A percentile compares a stretch with the other conserved stretches of the same genome.
Evolutionary conservation across 1,140 invertebrate species (phyloP).

Genomic region (Globodera ellingtonae): DNA sequence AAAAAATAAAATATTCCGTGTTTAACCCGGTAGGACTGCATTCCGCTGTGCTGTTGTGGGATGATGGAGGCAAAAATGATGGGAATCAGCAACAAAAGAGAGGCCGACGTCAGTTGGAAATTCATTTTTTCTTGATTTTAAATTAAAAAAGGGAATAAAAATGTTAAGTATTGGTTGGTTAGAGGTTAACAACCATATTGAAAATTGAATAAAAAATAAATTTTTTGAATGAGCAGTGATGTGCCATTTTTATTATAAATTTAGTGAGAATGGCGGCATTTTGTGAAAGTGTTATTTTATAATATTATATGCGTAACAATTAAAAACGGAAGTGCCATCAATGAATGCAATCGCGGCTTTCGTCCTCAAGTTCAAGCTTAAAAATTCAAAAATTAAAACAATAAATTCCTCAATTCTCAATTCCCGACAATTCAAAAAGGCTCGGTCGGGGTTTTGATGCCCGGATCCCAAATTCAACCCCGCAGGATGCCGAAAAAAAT

Average conservation of each 20-base stretch:
- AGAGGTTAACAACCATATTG: not conserved
- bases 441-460: no score
- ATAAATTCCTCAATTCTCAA: no score
- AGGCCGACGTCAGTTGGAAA: conserved; percentile 3
- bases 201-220: not conserved
- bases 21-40: conserved; percentile 59
- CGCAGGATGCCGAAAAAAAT: no score
- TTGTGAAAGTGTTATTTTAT: no score
- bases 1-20: not conserved
- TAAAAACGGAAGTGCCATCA: conserved; percentile 15
- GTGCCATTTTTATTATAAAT: not conserved
- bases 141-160: conserved; percentile 16
- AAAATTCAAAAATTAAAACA: conserved; percentile 17
- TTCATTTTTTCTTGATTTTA: conserved; percentile 1
- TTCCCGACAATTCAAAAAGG: no score
- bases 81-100: conserved; percentile 7
- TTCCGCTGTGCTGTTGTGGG: conserved; percentile 55
- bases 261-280: no score
- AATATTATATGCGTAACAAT: no score
- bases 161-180: not conserved
- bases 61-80: conserved; percentile 40
- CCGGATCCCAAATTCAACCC: no score
- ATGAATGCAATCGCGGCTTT: conserved; percentile 53
- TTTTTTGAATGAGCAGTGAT: not conserved
- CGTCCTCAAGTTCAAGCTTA: conserved; percentile 57